Evolutionary conservation across 64 coral and sea anemone genomes (phyloP).

Genomic region (Stichodactyla mertensii): DNA sequence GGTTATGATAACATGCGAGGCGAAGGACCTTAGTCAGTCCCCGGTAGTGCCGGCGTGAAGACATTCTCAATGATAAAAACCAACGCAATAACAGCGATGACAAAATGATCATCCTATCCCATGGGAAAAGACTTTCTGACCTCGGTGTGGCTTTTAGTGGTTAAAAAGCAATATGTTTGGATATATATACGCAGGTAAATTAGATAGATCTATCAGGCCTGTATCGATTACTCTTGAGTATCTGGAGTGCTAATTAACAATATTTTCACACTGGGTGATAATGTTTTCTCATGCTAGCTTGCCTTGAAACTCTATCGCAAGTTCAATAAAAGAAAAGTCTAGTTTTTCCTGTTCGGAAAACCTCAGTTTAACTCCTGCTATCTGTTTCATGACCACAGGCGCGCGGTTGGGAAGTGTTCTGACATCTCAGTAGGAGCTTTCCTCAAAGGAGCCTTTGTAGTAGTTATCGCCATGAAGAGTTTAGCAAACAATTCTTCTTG

Average conservation of each 20-base stretch:
- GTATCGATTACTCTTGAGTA: not conserved
- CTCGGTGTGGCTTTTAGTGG: not conserved
- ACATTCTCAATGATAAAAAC: not conserved
- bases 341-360: slow-evolving; percentile 17
- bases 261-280: not conserved
- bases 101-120: not conserved
- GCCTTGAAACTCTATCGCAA: not conserved
- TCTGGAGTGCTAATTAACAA: not conserved
- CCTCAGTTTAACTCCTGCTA: not conserved
- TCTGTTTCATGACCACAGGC: not conserved
- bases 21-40: not conserved
- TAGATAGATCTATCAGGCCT: not conserved
- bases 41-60: not conserved
- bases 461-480: not conserved
- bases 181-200: not conserved
- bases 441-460: not conserved
- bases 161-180: not conserved
- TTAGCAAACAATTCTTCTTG: not conserved
- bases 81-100: not conserved
- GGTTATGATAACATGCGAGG: not conserved
- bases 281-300: not conserved
- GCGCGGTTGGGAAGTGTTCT: not conserved
- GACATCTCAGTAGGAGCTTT: not conserved
- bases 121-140: slow-evolving; percentile 19
- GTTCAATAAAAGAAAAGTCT: not conserved